Percentiles rank a stretch among this genome's conserved stretches.
Evolutionary conservation across 2,113 vertebrate genomes (phyloP).

Genomic region (Gobius niger): DNA sequence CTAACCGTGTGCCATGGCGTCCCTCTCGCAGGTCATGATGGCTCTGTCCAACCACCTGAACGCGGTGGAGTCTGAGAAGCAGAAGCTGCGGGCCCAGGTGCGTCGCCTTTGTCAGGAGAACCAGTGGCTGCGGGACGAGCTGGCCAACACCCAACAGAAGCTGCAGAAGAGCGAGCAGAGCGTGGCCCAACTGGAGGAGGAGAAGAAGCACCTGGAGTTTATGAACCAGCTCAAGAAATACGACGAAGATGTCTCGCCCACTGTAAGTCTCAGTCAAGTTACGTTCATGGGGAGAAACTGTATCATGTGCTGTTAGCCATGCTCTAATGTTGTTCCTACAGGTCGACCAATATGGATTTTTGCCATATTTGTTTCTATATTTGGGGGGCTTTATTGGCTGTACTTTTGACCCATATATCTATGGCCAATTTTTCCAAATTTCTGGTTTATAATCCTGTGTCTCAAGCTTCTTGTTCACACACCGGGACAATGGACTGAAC

Average conservation of each 20-base stretch:
- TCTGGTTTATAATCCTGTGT: no score
- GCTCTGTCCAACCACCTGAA: slow-evolving; percentile 94
- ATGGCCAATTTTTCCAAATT: no score
- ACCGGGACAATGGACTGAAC: no score
- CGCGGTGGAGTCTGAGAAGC: slow-evolving; percentile 97
- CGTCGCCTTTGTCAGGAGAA: slow-evolving; percentile 96
- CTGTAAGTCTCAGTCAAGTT: slow-evolving; percentile 60
- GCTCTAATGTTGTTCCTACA: no score
- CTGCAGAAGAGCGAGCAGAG: slow-evolving; percentile 95
- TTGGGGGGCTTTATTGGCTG: no score
- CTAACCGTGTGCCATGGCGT: slow-evolving; percentile 1
- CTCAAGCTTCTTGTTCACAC: no score
- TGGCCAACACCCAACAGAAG: slow-evolving; percentile 97
- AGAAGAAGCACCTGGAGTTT: slow-evolving; percentile 98
- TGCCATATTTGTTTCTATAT: no score
- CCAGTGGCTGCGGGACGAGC: slow-evolving; percentile 95
- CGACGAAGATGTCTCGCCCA: slow-evolving; percentile 88
- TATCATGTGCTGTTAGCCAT: no score
- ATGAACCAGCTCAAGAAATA: slow-evolving; percentile 99
- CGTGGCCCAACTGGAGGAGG: slow-evolving; percentile 96
- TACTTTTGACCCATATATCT: no score
- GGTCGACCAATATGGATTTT: no score
- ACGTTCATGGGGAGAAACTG: no score
- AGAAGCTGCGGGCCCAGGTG: slow-evolving; percentile 96
- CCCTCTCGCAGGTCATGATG: slow-evolving; percentile 91